phyloP scores from a whole-genome alignment of 2,113 vertebrate genomes.

The Butastur rufipennis region DNA sequence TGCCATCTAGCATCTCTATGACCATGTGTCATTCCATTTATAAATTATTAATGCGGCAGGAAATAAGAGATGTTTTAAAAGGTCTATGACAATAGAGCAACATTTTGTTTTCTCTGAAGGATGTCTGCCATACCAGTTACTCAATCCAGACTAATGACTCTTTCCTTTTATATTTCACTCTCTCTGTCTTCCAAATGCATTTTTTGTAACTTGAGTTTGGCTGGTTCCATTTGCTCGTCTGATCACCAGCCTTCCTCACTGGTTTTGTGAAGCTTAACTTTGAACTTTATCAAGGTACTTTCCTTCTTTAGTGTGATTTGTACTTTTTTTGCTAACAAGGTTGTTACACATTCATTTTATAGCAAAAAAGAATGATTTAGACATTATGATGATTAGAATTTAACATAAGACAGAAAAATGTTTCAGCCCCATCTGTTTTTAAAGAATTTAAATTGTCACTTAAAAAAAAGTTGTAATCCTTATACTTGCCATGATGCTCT shows the following conservation, averaged over 20 bases:
- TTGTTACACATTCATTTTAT: neutral
- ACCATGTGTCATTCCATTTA: neutral
- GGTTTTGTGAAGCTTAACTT: neutral
- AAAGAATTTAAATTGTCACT: neutral
- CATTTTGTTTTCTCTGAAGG: neutral
- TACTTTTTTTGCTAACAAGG: neutral
- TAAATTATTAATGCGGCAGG: neutral
- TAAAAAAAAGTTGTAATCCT: neutral
- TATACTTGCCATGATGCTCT: neutral
- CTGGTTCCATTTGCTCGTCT: neutral
- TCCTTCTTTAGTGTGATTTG: neutral
- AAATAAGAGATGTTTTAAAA: neutral
- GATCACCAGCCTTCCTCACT: neutral
- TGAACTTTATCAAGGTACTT: neutral
- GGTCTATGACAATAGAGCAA: neutral
- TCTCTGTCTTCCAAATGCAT: neutral
- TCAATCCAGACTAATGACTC: neutral
- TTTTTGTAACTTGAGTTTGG: neutral
- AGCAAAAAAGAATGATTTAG: neutral
- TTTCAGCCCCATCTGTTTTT: constrained; percentile 17
- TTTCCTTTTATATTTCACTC: neutral
- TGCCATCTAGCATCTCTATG: neutral
- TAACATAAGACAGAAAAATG: neutral
- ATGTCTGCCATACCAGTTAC: neutral
- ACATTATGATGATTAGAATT: neutral